phyloP scores from a whole-genome alignment of 2,797 vertebrate genomes.

The Alectoris magna region DNA sequence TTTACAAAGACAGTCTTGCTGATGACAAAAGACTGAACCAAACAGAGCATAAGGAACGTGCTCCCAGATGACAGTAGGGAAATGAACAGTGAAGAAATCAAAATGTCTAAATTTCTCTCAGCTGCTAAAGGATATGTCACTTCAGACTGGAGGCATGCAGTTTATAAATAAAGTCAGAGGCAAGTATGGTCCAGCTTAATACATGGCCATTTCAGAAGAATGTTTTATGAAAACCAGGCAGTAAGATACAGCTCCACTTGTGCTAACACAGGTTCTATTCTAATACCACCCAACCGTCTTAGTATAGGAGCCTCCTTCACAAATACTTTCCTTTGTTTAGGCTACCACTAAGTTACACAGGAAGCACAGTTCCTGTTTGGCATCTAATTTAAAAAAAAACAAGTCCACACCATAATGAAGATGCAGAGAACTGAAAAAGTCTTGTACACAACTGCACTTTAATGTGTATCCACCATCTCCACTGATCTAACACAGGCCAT shows the following conservation, averaged over 20 bases:
- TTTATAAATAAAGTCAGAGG: not conserved
- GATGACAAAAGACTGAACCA: not conserved
- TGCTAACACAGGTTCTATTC: accelerated
- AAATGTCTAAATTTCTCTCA: not conserved
- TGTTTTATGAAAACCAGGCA: not conserved
- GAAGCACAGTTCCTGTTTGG: not conserved
- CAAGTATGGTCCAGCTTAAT: not conserved
- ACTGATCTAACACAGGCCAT: not conserved
- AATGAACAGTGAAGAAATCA: not conserved
- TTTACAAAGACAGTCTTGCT: not conserved
- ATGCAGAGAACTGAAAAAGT: not conserved
- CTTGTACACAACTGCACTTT: not conserved
- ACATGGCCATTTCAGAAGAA: not conserved
- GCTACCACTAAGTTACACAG: not conserved
- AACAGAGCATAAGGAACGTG: not conserved
- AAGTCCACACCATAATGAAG: not conserved
- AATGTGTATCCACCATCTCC: too few species aligned
- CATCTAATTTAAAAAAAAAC: not conserved
- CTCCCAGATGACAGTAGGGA: not conserved
- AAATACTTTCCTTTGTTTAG: not conserved
- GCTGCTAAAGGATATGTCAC: not conserved
- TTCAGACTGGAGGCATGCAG: not conserved
- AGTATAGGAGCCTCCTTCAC: not conserved
- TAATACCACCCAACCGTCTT: not conserved
- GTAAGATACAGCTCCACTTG: not conserved